Evolutionary conservation across 2,888 invertebrate genomes (phyloP).

Genomic region (Harpagoxenus sublaevis): DNA sequence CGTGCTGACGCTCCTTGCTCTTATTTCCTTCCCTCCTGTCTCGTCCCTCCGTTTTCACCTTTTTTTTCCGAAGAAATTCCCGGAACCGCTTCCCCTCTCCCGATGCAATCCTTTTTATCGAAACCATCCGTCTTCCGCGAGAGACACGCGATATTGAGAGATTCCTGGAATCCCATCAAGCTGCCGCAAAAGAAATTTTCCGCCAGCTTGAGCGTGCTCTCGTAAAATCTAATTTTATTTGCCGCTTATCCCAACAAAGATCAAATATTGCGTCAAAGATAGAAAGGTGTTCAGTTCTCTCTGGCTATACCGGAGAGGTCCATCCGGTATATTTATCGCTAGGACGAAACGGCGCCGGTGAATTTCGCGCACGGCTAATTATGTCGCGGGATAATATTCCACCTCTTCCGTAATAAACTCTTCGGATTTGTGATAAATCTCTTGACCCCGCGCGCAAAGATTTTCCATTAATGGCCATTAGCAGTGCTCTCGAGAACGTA

Average conservation of each 20-base stretch:
- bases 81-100: neutral
- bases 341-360: neutral
- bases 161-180: slow-evolving; percentile 45
- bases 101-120: slow-evolving; percentile 52
- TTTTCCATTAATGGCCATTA: slow-evolving; percentile 21
- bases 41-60: neutral
- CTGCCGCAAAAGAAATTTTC: slow-evolving; percentile 38
- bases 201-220: slow-evolving; percentile 5
- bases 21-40: neutral
- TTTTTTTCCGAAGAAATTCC: slow-evolving; percentile 18
- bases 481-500: slow-evolving; percentile 9
- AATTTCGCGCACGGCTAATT: slow-evolving; percentile 38
- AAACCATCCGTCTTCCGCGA: slow-evolving; percentile 48
- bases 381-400: slow-evolving; percentile 35
- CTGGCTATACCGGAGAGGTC: neutral
- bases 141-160: slow-evolving; percentile 55
- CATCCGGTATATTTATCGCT: neutral
- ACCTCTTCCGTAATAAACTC: slow-evolving; percentile 17
- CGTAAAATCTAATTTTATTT: slow-evolving; percentile 40
- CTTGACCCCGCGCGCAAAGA: slow-evolving; percentile 28
- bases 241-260: slow-evolving; percentile 3
- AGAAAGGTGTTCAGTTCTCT: neutral
- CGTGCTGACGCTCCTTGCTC: slow-evolving; percentile 22
- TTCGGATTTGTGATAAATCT: slow-evolving; percentile 44
- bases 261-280: slow-evolving; percentile 3